Percentiles rank a stretch among this genome's conserved stretches.
Conservation (phyloP, 2,113 vertebrate species). For the Channa argus region DNA sequence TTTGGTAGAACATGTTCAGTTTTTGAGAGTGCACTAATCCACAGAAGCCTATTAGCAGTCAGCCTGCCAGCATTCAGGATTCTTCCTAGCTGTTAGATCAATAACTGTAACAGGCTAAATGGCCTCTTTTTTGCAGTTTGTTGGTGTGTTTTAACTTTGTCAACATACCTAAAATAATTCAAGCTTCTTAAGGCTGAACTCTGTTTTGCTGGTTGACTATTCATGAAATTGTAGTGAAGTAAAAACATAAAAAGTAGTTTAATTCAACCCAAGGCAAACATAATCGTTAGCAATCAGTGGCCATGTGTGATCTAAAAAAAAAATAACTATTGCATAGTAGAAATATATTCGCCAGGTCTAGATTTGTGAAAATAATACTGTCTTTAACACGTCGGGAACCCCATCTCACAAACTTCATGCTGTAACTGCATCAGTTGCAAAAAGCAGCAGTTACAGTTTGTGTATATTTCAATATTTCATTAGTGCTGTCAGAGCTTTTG, state of each 20-base stretch:
- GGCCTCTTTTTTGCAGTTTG: neutral
- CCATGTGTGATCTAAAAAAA: slow-evolving; percentile 33
- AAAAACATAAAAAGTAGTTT: slow-evolving; percentile 24
- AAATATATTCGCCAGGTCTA: slow-evolving; percentile 58
- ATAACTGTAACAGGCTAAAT: neutral
- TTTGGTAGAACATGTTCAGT: slow-evolving; percentile 33
- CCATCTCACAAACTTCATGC: slow-evolving; percentile 1
- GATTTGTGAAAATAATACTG: slow-evolving; percentile 33
- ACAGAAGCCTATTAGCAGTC: slow-evolving; percentile 34
- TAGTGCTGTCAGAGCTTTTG: slow-evolving; percentile 28
- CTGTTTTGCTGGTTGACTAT: slow-evolving; percentile 13
- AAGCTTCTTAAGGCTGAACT: neutral
- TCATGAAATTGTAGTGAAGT: slow-evolving; percentile 31
- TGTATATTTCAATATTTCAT: slow-evolving; percentile 1
- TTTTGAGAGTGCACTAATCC: slow-evolving; percentile 12
- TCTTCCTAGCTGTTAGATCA: slow-evolving; percentile 19
- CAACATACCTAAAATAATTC: neutral
- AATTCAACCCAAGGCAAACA: slow-evolving; percentile 37
- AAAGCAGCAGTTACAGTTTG: slow-evolving; percentile 1
- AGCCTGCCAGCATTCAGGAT: slow-evolving; percentile 54
- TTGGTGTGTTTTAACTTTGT: neutral
- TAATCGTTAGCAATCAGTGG: slow-evolving; percentile 29
- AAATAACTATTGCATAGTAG: slow-evolving; percentile 75
- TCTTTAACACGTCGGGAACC: slow-evolving; percentile 39
- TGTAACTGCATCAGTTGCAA: slow-evolving; percentile 18